Base-by-base conservation (phyloP, 2,888 invertebrate genomes). In the Cosmorhoe ocellata region DNA sequence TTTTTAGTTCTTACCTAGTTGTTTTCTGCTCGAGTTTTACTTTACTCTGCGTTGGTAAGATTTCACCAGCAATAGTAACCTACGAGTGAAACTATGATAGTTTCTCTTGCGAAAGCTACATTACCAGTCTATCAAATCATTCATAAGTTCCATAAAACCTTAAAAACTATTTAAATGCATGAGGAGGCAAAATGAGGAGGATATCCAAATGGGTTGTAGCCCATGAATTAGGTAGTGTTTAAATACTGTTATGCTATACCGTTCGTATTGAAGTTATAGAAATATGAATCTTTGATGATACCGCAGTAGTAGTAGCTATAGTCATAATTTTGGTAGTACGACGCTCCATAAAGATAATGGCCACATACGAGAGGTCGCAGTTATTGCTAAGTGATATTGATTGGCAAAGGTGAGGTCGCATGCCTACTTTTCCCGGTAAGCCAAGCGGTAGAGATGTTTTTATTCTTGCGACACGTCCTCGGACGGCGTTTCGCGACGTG, bases 391-490 rank as follows among this genome's bases (percentile, higher is more conserved):
- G 84, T 82, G 77, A 83, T 88, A 87, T 86, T 84, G 86, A 86
- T 84, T 84, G 76, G 76, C 61, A 67, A 70, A 71, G 74, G 70
- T 67, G 75, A 71, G 71, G 64, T 67, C 66, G 67, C 64, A 61
- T 66, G 56, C 7, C 24, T 24, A 6, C 47, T 40, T 31, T 42
- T 43, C 47, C 43, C 30, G 68, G 62, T 68, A 54, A 54, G 45
- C 39, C 55, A 52, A 56, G 81, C 77, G 78, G 71, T 75, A 77
- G 76, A 79, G 77, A 80, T 84, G 88, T 85, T 86, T 88, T 88
- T 87, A 88, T 86, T 86, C 78, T 78, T 73, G 78, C 79, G 79
- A 83, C 88, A 88, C 89, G 89, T 89, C 84, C 84, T 72, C 82
- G 71, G 74, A 68, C 74, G 76, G 76, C 78, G 77, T 78, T 75